Evolutionary conservation across 2,113 vertebrate species (phyloP).

Genomic region (Otocyon megalotis): DNA sequence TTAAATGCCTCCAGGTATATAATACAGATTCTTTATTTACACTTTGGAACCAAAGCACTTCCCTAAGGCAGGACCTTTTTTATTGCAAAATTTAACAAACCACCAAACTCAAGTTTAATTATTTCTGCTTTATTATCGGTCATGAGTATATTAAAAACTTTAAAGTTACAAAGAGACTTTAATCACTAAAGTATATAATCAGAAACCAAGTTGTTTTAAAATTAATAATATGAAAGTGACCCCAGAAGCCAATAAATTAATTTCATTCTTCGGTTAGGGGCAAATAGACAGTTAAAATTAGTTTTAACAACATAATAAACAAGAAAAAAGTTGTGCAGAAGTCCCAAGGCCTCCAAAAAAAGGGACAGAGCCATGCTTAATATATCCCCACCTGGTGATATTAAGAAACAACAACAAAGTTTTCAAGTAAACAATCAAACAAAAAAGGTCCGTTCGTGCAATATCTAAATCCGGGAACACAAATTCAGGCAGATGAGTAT

Average conservation of each 20-base stretch:
- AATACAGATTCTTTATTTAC: conserved; percentile 31
- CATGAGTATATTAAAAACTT: conserved; percentile 58
- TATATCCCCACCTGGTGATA: conserved; percentile 16
- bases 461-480: conserved; percentile 39
- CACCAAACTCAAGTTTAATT: conserved; percentile 77
- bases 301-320: conserved; percentile 15
- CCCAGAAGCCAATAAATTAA: not conserved
- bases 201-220: conserved; percentile 70
- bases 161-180: conserved; percentile 66
- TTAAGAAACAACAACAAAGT: not conserved
- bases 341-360: conserved; percentile 20
- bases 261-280: conserved; percentile 7
- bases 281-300: conserved; percentile 40
- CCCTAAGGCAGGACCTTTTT: conserved; percentile 44
- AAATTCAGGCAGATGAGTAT: conserved; percentile 20
- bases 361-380: not conserved
- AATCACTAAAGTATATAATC: conserved; percentile 66
- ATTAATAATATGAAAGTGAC: conserved; percentile 16
- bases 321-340: conserved; percentile 41
- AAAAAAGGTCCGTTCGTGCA: conserved; percentile 39
- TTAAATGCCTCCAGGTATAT: not conserved
- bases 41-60: conserved; percentile 44
- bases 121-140: conserved; percentile 76
- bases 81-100: conserved; percentile 72
- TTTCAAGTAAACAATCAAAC: conserved; percentile 49